These are phyloP conservation scores for Scaptomyza parva DNA, from an alignment of 2,888 invertebrate species.

Conservation along the genomic window DNA sequence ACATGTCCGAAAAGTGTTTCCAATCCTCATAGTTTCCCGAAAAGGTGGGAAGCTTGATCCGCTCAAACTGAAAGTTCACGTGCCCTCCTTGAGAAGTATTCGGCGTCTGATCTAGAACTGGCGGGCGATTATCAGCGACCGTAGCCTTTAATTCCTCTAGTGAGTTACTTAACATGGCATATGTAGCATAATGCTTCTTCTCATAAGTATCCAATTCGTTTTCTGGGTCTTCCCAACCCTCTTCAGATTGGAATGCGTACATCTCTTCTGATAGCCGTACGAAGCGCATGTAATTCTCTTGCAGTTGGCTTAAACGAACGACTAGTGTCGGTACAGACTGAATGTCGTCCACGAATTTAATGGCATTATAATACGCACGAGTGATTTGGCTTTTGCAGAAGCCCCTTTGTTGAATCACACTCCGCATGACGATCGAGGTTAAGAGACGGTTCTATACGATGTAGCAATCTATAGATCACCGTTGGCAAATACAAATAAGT, in stretches of 20 bases:
- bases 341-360: conserved; percentile 1
- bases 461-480: not conserved
- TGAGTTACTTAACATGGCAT: not conserved
- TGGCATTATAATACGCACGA: not conserved
- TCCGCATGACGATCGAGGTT: not conserved
- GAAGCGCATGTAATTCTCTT: conserved; percentile 2
- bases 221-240: not conserved
- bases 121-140: no score
- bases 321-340: conserved; percentile 1
- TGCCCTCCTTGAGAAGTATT: not conserved
- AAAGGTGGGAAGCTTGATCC: no score
- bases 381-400: not conserved
- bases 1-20: no score
- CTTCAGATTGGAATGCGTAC: not conserved
- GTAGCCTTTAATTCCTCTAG: not conserved
- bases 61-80: no score
- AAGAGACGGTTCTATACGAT: not conserved
- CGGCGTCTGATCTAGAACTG: not conserved
- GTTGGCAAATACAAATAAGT: no score
- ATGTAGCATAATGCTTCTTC: not conserved
- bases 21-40: no score
- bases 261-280: not conserved
- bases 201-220: not conserved
- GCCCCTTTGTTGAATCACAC: not conserved
- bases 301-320: not conserved